Conservation (phyloP, 2,797 vertebrate genomes). For the Muscicapa comitata region DNA sequence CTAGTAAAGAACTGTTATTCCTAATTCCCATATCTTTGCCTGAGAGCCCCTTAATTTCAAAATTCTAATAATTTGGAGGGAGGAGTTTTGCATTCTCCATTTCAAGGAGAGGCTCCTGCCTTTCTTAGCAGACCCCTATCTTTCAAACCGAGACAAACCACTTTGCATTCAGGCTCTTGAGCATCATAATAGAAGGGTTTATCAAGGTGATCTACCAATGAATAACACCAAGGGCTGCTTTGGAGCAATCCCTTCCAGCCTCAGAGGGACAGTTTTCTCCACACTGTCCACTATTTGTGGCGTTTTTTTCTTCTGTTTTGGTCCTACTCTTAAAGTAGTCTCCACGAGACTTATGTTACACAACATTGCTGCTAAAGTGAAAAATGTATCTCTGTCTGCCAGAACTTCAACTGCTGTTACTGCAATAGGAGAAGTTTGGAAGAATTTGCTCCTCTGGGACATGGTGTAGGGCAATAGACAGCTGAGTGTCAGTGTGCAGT, state of each 20-base stretch:
- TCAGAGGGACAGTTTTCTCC: neutral
- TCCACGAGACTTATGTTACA: neutral
- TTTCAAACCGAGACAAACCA: too few species aligned
- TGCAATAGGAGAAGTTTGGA: neutral
- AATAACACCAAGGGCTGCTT: neutral
- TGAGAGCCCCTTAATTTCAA: too few species aligned
- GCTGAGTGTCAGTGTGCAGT: rapidly evolving
- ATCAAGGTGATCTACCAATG: neutral
- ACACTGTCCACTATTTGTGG: rapidly evolving
- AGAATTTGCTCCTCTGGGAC: neutral
- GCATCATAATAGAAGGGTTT: neutral
- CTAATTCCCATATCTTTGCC: too few species aligned
- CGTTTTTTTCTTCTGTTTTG: neutral
- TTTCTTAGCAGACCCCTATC: too few species aligned
- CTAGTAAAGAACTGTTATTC: too few species aligned
- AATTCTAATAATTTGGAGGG: too few species aligned
- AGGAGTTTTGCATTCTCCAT: too few species aligned
- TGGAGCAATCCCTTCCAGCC: neutral
- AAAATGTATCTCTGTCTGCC: neutral
- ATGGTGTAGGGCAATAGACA: rapidly evolving
- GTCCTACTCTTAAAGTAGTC: neutral
- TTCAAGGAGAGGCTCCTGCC: too few species aligned
- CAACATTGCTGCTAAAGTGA: neutral
- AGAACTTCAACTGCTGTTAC: neutral
- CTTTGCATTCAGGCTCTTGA: neutral